phyloP scores from a whole-genome alignment of 1,140 invertebrate species.

The Ganaspis sp. region DNA sequence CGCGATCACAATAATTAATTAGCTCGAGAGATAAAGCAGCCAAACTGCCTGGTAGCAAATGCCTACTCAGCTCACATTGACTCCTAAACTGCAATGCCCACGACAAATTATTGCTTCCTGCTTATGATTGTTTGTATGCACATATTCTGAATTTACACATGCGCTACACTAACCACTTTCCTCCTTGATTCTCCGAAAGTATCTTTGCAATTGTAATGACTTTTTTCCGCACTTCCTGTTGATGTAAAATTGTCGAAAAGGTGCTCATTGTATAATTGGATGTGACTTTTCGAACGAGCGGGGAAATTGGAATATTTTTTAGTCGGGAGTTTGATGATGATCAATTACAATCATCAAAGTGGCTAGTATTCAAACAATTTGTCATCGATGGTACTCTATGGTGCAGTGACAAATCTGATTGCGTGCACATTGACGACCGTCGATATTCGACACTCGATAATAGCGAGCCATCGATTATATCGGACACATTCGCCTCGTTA shows the following conservation, averaged over 20 bases:
- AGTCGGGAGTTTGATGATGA: neutral
- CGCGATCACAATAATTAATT: conserved; percentile 28
- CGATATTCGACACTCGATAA: conserved; percentile 54
- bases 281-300: neutral
- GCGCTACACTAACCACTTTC: neutral
- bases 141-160: neutral
- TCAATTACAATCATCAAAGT: conserved; percentile 16
- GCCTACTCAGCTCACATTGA: neutral
- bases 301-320: neutral
- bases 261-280: neutral
- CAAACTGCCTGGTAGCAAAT: neutral
- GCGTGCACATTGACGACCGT: conserved; percentile 51
- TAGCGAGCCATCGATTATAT: conserved; percentile 54
- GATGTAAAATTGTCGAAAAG: neutral
- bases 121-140: conserved; percentile 2
- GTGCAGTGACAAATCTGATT: conserved; percentile 50
- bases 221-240: neutral
- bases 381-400: conserved; percentile 53
- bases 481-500: conserved; percentile 53
- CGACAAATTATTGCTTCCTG: conserved; percentile 28
- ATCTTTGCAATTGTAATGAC: conserved; percentile 5
- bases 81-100: conserved; percentile 9
- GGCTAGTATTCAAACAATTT: conserved; percentile 40
- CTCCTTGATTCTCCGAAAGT: neutral
- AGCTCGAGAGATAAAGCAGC: neutral